Conservation (phyloP, 2,797 vertebrate genomes). For the Streptopelia turtur region DNA sequence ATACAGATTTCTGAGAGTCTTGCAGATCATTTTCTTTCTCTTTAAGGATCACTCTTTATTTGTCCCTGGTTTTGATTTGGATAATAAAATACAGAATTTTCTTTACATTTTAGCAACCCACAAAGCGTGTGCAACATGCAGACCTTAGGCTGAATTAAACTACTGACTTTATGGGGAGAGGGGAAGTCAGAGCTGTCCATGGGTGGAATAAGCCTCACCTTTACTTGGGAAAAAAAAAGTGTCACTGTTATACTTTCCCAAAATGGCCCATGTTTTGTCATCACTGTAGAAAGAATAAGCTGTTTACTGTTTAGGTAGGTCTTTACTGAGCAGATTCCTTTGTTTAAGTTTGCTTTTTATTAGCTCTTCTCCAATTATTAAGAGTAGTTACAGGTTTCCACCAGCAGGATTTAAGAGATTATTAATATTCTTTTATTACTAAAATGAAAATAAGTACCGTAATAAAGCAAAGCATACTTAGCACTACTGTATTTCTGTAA, state of each 20-base stretch:
- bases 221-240: not conserved
- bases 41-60: not conserved
- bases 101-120: not conserved
- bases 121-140: not conserved
- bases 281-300: not conserved
- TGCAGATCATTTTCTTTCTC: not conserved
- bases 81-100: not conserved
- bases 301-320: not conserved
- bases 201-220: not conserved
- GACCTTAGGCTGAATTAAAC: not conserved
- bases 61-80: not conserved
- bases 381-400: not conserved
- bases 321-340: not conserved
- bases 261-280: not conserved
- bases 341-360: not conserved
- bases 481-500: not conserved
- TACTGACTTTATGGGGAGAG: not conserved
- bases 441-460: not conserved
- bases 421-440: slow-evolving; percentile 9
- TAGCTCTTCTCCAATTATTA: not conserved
- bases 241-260: not conserved
- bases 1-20: not conserved
- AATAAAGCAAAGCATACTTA: not conserved
- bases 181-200: not conserved
- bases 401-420: not conserved